phyloP scores from a whole-genome alignment of 2,797 vertebrate genomes.

The Coccyzus lansbergi region DNA sequence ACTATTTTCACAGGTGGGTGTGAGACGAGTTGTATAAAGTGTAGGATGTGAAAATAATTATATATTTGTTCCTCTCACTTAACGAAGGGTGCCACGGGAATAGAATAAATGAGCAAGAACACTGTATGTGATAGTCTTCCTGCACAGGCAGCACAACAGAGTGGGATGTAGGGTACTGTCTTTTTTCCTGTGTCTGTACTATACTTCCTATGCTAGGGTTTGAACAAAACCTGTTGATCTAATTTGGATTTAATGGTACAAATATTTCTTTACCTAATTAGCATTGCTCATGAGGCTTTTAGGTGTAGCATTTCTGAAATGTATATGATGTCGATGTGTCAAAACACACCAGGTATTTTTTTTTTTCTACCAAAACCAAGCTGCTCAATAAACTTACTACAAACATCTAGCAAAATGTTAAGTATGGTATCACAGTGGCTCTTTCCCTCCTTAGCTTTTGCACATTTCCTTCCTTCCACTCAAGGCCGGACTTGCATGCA shows the following conservation, averaged over 20 bases:
- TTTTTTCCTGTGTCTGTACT: neutral
- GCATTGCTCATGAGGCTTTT: neutral
- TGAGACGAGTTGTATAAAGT: neutral
- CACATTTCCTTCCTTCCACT: neutral
- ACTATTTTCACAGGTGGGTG: neutral
- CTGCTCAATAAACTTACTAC: neutral
- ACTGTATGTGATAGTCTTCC: neutral
- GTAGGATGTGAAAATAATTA: conserved; percentile 33
- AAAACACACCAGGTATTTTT: neutral
- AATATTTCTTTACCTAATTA: neutral
- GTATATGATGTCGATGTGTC: neutral
- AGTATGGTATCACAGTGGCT: neutral
- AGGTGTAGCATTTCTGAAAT: neutral
- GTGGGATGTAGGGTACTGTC: neutral
- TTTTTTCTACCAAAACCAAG: neutral
- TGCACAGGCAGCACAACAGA: neutral
- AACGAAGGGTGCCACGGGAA: neutral
- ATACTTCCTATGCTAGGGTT: neutral
- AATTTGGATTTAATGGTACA: neutral
- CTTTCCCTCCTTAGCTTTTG: neutral
- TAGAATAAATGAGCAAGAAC: neutral
- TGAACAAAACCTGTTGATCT: neutral
- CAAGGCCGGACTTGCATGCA: neutral
- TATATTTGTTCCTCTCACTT: conserved; percentile 3
- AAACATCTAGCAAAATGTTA: no score